Evolutionary conservation across 1,140 invertebrate species (phyloP), one percentile per base, ranked within the genome.

Genomic region (Zaprionus nigranus): DNA sequence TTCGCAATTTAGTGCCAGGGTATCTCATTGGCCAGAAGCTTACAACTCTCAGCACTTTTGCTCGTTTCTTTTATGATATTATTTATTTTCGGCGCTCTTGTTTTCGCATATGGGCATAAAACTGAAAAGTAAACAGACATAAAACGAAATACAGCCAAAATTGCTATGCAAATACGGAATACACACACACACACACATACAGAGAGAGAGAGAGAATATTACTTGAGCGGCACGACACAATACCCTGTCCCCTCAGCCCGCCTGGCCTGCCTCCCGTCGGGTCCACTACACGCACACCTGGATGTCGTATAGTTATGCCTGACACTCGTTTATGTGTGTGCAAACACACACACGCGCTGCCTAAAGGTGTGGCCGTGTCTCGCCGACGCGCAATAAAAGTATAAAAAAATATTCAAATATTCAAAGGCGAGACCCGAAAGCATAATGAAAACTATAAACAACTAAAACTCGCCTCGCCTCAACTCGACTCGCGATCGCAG

Each of bases 61-160:
- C 26, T 59, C 30, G 65, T 38, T 49, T 28, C 20, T 17, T 84
- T 79, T 84, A 81, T 79, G 84, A 88, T 81, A 69, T 74, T 88
- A 88, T 88, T 88, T 88, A 70, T 79, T 84, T 76, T 74, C 51
- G 70, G n/a, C 67, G 74, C 81, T 88, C 84, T 88, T 79, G 75
- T 88, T 88, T 88, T 88, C 85, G 81, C 84, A 73, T 76, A 84
- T 84, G 78, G 85, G 67, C 85, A 90, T 88, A 88, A 88, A 88
- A 88, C 81, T 90, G 78, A 88, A 90, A 88, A 81, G 78, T 90
- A 84, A 88, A 88, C 84, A 88, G 30, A 67, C 85, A 90, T 76
- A 81, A 85, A 79, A 72, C 61, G 61, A 81, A 53, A 78, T 58
- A 78, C 64, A 72, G 65, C 74, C 66, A 90, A 84, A 82, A 90